Evolutionary conservation across 2,113 vertebrate species (phyloP), one percentile per base, ranked within the genome.

Genomic region (Anser cygnoides): DNA sequence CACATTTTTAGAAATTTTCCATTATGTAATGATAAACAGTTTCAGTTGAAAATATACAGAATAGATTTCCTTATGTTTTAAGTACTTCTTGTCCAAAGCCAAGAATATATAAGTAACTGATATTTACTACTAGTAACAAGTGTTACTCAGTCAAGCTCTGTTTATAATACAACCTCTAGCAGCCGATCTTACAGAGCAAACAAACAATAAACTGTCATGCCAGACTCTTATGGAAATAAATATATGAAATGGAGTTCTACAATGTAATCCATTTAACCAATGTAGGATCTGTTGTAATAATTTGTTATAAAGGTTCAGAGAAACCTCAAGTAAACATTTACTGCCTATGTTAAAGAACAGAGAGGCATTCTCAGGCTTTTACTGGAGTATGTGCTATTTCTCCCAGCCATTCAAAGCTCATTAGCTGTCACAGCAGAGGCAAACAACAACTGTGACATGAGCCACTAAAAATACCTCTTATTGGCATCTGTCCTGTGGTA

Each of bases 381-480:
- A 76, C 91, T 96, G 81, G 76, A 89, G 92, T 91, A 88, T 84
- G 76, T 54, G 71, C 52, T 57, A 21, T 78, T 97, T 97, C 92
- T 96, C 95, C 94, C 93, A 96, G 70, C 95, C 87, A 93, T 95
- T 95, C 78, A 84, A 89, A 93, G 77, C 80, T 95, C 88, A 96
- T 97, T 98, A 98, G 97, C 78, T 94, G 94, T 97, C 95, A 96
- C 65, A 57, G 96, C 3, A 54, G 94, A 97, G 74, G 93, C 90
- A 97, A 98, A 97, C 78, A 97, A 97, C 97, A 97, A 97, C 95
- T 94, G 96, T 93, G 96, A 96, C 96, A 96, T 76, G 87, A 89
- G 91, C 68, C 72, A 89, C 96, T 98, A 98, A 98, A 98, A 98
- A 98, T 97, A 98, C 63, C 72, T 92, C 96, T 97, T 97, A 93